phyloP scores from a whole-genome alignment of 2,888 invertebrate genomes.

The Phalera bucephala region DNA sequence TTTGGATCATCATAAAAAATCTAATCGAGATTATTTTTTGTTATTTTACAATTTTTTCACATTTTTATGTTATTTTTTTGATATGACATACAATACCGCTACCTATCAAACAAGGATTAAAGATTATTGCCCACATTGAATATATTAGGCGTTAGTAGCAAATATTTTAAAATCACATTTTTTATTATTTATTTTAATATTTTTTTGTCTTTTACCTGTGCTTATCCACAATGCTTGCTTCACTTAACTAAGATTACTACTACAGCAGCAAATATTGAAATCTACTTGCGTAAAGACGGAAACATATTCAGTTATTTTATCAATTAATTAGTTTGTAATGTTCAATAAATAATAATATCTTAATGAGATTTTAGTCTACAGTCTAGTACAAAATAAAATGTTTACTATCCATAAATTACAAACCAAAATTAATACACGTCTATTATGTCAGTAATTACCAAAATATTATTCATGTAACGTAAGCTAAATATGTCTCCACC shows the following conservation, averaged over 20 bases:
- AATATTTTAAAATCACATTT: slow-evolving; percentile 38
- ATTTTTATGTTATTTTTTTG: slow-evolving; percentile 66
- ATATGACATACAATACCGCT: slow-evolving; percentile 54
- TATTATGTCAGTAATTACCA: too few species aligned
- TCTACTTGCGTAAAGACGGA: slow-evolving; percentile 16
- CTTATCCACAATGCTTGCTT: slow-evolving; percentile 58
- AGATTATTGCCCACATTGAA: slow-evolving; percentile 29
- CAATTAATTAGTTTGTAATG: not conserved
- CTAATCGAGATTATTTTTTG: slow-evolving; percentile 46
- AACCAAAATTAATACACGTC: too few species aligned
- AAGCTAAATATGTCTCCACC: slow-evolving; percentile 37
- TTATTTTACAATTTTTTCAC: slow-evolving; percentile 63
- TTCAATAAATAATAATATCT: not conserved
- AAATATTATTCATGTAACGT: slow-evolving; percentile 7
- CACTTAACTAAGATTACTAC: slow-evolving; percentile 57
- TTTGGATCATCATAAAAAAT: slow-evolving; percentile 47
- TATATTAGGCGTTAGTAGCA: slow-evolving; percentile 38
- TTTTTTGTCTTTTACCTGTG: slow-evolving; percentile 67
- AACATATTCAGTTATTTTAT: slow-evolving; percentile 19
- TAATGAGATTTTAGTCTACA: not conserved
- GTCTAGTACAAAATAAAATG: too few species aligned
- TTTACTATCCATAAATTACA: too few species aligned
- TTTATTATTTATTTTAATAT: slow-evolving; percentile 36
- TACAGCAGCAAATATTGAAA: slow-evolving; percentile 55
- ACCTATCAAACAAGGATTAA: slow-evolving; percentile 41